Base-by-base conservation (phyloP, 1,140 invertebrate genomes). In the Drosophila sulfurigaster region DNA sequence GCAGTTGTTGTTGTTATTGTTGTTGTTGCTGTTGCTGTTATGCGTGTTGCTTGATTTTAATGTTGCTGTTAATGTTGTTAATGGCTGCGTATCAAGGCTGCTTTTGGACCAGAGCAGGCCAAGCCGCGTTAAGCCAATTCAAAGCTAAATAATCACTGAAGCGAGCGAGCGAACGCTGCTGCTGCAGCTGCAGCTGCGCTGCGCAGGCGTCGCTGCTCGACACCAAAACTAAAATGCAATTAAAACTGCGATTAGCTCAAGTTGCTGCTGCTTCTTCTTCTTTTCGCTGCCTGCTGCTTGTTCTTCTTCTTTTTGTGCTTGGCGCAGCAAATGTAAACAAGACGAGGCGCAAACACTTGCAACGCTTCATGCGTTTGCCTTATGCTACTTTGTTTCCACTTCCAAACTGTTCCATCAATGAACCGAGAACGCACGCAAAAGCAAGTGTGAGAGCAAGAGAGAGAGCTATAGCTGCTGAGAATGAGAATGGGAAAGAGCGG, bases 401-500 rank as follows among this genome's bases (percentile, higher is more conserved):
- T 66, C 59, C 78, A 72, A 82, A 80, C 68, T 68, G 83, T 87
- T 88, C 66, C 83, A 82, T 86, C 71, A 81, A 86, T 86, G 78
- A 71, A 64, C 56, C 78, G 48, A 81, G 68, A 68, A 64, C 38
- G n/a, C 25, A 43, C 41, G 13, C 41, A 43, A n/a, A 45, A 43
- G 35, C 49, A 41, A 45, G 16, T 28, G 46, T 7, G n/a, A 56
- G 41, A 71, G 32, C 63, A 45, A 57, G 57, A 28, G 20, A 38
- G 54, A 7, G 46, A 28, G 8, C 1, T 10, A 38, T 38, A 38
- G 3, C 35, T 38, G 35, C 43, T 7, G 46, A 13, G 48, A 43
- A 30, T 38, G 41, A 16, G 15, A 35, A 32, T 35, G 38, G 7
- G 35, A 41, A 4, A 43, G 60, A 28, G 59, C 28, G 43, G 16